These are phyloP conservation scores for Dendrocincla fuliginosa DNA, from an alignment of 2,797 vertebrate species.

Conservation along the genomic window DNA sequence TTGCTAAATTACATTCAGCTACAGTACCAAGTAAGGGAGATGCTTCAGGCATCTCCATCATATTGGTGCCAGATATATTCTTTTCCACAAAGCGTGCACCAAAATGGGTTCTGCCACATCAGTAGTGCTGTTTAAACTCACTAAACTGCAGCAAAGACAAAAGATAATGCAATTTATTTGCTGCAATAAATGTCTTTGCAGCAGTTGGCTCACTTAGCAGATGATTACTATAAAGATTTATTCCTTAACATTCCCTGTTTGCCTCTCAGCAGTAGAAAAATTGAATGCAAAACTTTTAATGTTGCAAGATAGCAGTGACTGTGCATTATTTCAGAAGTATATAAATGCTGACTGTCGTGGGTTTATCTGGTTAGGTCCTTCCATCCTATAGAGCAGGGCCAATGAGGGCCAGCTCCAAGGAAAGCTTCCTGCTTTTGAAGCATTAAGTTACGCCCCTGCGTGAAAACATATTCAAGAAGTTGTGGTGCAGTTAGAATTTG, in stretches of 20 bases:
- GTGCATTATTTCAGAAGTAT: neutral
- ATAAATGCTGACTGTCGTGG: too few relatives aligned
- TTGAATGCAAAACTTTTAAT: neutral
- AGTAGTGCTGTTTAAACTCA: neutral
- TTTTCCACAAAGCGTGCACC: neutral
- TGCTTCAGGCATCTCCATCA: neutral
- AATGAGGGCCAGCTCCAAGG: too few relatives aligned
- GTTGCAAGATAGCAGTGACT: neutral
- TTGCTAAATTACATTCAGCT: neutral
- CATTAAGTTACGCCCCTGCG: too few relatives aligned
- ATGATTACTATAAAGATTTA: neutral
- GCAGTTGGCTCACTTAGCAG: neutral
- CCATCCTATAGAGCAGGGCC: too few relatives aligned
- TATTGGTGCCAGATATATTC: neutral
- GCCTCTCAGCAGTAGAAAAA: neutral
- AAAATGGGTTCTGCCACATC: neutral
- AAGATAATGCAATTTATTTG: neutral
- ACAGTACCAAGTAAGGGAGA: neutral
- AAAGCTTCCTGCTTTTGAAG: too few relatives aligned
- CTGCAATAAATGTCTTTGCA: neutral
- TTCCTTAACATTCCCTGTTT: neutral
- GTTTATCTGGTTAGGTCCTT: too few relatives aligned
- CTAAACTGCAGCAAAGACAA: slow-evolving; percentile 3
- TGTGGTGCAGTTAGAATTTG: too few relatives aligned
- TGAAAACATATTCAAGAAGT: too few relatives aligned